Evolutionary conservation across 2,113 vertebrate species (phyloP).

Genomic region (Clinocottus analis): DNA sequence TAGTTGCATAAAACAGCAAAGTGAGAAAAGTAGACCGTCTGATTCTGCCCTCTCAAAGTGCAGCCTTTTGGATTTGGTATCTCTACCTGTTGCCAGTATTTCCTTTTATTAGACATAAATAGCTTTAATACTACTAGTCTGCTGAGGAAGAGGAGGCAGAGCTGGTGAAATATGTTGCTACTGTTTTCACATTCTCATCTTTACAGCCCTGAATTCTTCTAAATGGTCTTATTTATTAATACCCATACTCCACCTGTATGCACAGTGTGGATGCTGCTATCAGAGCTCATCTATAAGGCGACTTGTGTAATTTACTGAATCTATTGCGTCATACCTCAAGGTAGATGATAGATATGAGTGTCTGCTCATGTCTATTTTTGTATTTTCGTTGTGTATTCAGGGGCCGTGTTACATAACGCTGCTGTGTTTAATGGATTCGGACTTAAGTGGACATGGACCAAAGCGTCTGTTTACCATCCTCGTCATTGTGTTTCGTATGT

Average conservation of each 20-base stretch:
- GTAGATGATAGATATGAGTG: too few species aligned
- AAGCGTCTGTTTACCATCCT: too few species aligned
- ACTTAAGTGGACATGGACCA: constrained; percentile 4
- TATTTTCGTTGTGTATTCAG: neutral
- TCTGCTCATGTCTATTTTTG: neutral
- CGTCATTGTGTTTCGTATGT: neutral
- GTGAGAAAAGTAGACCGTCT: too few species aligned
- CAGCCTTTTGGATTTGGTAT: too few species aligned
- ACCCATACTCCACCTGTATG: neutral
- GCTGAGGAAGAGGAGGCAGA: constrained; percentile 4
- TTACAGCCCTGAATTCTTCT: neutral
- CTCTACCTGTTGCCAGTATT: too few species aligned
- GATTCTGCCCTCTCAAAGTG: too few species aligned
- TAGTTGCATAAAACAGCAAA: too few species aligned
- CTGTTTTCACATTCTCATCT: neutral
- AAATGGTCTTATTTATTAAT: neutral
- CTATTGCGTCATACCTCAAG: neutral
- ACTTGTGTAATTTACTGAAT: neutral
- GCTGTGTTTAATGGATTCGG: neutral
- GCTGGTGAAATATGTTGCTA: neutral
- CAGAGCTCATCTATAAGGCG: neutral
- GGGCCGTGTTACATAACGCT: constrained; percentile 26
- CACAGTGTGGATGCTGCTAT: neutral
- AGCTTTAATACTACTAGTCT: neutral
- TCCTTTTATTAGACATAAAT: constrained; percentile 5